Evolutionary conservation across 2,888 invertebrate species (phyloP).

Genomic region (Lochmaea capreae): DNA sequence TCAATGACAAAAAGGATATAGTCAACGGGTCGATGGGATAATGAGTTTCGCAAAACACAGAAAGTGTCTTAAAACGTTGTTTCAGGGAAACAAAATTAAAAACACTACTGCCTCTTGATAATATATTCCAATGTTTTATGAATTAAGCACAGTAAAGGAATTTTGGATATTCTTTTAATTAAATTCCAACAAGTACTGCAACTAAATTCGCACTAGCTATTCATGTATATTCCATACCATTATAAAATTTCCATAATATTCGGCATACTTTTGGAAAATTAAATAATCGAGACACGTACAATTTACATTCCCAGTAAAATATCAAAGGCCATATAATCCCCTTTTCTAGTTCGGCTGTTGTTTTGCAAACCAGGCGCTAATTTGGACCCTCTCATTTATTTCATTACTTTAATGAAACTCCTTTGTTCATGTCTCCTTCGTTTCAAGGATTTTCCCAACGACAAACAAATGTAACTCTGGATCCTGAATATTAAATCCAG

Average conservation of each 20-base stretch:
- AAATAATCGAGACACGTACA: constrained; percentile 59
- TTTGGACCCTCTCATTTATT: constrained; percentile 60
- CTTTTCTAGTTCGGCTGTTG: constrained; percentile 52
- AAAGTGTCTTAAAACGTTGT: too few relatives aligned
- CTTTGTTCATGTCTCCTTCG: constrained; percentile 58
- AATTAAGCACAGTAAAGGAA: neutral
- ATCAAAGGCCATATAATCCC: constrained; percentile 57
- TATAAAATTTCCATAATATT: constrained; percentile 53
- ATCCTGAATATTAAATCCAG: constrained; percentile 36
- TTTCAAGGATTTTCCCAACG: constrained; percentile 52
- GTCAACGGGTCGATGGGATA: too few relatives aligned
- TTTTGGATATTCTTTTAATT: neutral
- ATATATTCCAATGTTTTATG: neutral
- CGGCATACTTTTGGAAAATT: constrained; percentile 54
- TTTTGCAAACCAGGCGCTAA: constrained; percentile 60
- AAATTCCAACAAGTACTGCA: neutral
- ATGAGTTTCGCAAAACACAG: too few relatives aligned
- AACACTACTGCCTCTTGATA: too few relatives aligned
- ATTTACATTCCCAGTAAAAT: constrained; percentile 54
- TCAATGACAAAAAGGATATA: too few relatives aligned
- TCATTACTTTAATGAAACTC: constrained; percentile 61
- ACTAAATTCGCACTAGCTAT: neutral
- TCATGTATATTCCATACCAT: neutral
- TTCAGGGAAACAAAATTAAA: too few relatives aligned
- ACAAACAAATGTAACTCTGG: constrained; percentile 39